These are phyloP conservation scores for Chamaetylas fuelleborni DNA, from an alignment of 2,113 vertebrate genomes.

Conservation along the genomic window DNA sequence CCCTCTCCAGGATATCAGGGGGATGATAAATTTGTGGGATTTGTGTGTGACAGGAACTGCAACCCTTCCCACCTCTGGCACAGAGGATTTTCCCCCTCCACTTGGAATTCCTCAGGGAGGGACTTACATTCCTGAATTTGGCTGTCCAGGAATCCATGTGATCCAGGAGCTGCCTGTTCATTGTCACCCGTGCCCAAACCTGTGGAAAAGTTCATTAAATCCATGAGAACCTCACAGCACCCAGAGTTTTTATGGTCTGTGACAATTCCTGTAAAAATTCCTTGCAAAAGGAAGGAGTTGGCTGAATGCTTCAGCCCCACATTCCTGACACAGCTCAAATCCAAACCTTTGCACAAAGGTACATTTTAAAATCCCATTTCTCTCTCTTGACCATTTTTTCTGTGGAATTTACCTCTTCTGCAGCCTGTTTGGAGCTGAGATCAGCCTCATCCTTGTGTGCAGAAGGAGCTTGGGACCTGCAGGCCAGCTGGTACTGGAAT, in stretches of 20 bases:
- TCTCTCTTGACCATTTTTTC: neutral
- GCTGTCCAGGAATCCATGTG: conserved; percentile 93
- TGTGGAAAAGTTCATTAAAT: conserved; percentile 12
- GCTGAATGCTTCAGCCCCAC: neutral
- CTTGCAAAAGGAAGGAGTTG: neutral
- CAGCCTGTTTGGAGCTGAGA: conserved; percentile 92
- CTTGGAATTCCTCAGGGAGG: neutral
- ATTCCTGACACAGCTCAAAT: neutral
- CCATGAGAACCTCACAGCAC: neutral
- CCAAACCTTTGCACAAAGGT: neutral
- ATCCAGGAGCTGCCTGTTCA: conserved; percentile 84
- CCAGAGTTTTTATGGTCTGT: neutral
- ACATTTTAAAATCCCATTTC: neutral
- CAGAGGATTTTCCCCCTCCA: too few species aligned
- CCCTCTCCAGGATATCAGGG: neutral
- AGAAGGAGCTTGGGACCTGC: conserved; percentile 88
- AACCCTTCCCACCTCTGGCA: neutral
- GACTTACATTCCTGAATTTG: conserved; percentile 91
- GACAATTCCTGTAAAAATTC: neutral
- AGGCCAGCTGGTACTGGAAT: conserved; percentile 93
- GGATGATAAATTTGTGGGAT: neutral
- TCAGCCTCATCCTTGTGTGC: conserved; percentile 95
- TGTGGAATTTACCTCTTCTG: conserved; percentile 84
- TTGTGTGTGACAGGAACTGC: neutral
- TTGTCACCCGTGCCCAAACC: conserved; percentile 94